Conservation (phyloP, 1,140 invertebrate species). For the Drosophila neocordata region DNA sequence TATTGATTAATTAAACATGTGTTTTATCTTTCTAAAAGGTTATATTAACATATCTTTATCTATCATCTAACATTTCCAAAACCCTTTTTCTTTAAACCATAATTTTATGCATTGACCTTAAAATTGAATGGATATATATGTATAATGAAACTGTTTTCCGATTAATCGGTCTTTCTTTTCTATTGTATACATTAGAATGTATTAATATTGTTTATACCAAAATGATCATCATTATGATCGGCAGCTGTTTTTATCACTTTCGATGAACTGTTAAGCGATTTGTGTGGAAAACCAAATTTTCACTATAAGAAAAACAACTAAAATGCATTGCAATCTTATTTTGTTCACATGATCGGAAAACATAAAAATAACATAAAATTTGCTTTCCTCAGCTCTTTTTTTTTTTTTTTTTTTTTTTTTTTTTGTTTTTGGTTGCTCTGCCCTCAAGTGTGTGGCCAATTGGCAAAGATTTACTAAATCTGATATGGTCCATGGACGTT, state of each 20-base stretch:
- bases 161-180: neutral
- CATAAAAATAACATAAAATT: neutral
- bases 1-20: neutral
- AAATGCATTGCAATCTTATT: neutral
- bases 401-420: no score
- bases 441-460: constrained; percentile 7
- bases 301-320: no score
- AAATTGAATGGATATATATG: no score
- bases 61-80: no score
- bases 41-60: no score
- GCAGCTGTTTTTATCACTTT: constrained; percentile 9
- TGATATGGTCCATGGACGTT: neutral
- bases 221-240: neutral
- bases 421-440: neutral
- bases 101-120: neutral
- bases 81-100: no score
- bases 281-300: neutral
- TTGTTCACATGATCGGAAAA: neutral
- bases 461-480: neutral
- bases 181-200: neutral
- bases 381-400: no score
- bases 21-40: no score
- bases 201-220: neutral
- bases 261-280: neutral
- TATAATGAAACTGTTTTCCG: no score